Conservation (phyloP, 2,888 invertebrate genomes). For the Capitulum mitella region DNA sequence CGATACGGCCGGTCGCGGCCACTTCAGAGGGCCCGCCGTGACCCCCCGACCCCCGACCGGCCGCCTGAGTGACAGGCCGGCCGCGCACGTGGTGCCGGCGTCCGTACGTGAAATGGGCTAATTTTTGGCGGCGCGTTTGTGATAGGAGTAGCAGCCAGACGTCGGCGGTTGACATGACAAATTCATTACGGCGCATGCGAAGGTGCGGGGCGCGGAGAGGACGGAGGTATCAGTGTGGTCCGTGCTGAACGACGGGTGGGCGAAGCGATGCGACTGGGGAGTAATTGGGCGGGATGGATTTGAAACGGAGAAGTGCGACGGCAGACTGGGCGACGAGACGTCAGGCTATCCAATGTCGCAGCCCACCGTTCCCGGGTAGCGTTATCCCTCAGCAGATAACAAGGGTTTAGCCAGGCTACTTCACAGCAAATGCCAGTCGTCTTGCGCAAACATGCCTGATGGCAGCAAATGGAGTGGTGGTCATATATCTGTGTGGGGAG, state of each 20-base stretch:
- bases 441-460: too few species aligned
- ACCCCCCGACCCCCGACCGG: constrained; percentile 17
- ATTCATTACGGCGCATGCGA: constrained; percentile 4
- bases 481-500: too few species aligned
- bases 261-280: not conserved
- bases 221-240: not conserved
- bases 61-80: constrained; percentile 14
- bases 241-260: not conserved
- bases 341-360: too few species aligned
- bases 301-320: not conserved
- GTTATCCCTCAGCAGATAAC: too few species aligned
- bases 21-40: not conserved
- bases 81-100: not conserved
- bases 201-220: not conserved
- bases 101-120: not conserved
- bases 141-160: not conserved
- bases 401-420: too few species aligned
- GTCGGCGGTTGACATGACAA: not conserved
- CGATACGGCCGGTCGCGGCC: not conserved
- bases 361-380: too few species aligned
- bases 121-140: constrained; percentile 21
- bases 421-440: too few species aligned
- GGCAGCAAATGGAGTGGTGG: too few species aligned
- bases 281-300: not conserved
- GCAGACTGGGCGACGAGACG: too few species aligned